Base-by-base conservation (phyloP, 30 jellyfish, hydroid and myxozoan species). In the Aurelia coerulea region DNA sequence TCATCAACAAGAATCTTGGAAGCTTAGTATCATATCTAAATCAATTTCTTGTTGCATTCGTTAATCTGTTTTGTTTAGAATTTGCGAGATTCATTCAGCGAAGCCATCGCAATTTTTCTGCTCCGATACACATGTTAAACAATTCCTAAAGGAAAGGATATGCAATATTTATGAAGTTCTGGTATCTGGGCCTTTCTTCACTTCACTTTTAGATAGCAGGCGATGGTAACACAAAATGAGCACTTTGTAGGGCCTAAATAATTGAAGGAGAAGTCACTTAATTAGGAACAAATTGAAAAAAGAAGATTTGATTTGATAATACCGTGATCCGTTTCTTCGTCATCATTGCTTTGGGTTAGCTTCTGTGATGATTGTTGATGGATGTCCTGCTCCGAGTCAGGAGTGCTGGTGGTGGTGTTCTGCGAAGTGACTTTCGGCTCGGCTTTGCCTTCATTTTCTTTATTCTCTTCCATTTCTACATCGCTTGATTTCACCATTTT, bases 401-500 rank as follows among this genome's bases (percentile, higher is more conserved):
- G 56, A 46, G 56, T 46, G 56, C 63, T 71, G 85, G 65, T 84
- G 85, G 65, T 84, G 93, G 82, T 84, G 93, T 78, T 74, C 69
- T 65, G 75, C 66, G 83, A 53, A 16, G 53, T 31, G 58, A 42
- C 79, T 65, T 46, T 78, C 68, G 67, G 50, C 87, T 78, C 90
- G 77, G 62, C 65, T 66, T 74, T 87, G 39, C 78, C 82, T 72
- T 75, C 92, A 79, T 65, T 83, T 49, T 51, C 90, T 42, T 79
- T 91, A 65, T 88, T 64, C 66, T 91, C 96, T 39, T 79, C 93
- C 42, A 73, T 66, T 58, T 91, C 90, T 17, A 77, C 52, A 11
- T 91, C 97, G 29, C 90, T 84, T 51, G 97, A 91, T 85, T 84
- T 91, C 19, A 91, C 97, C 97, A 91, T 91, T 10, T 81, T 68